These are phyloP conservation scores for Galleria mellonella DNA, from an alignment of 1,140 invertebrate species.

Conservation along the genomic window DNA sequence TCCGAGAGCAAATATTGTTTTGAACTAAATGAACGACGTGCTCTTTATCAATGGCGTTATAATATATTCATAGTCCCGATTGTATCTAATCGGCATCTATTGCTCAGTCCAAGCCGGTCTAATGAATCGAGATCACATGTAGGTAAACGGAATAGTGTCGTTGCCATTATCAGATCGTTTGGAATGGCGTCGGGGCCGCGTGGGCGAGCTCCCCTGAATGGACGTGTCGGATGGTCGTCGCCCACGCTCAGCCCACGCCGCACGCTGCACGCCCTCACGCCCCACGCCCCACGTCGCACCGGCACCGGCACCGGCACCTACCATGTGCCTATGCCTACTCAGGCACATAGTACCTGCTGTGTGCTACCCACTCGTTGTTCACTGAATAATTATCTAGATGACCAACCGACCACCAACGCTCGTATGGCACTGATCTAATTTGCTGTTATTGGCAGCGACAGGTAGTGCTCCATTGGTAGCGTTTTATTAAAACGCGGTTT, in stretches of 20 bases:
- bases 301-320: conserved; percentile 7
- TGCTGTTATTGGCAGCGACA: not conserved
- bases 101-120: conserved; percentile 5
- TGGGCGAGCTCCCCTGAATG: conserved; percentile 52
- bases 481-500: too few relatives aligned
- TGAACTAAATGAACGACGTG: not conserved
- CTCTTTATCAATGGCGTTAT: too few relatives aligned
- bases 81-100: not conserved
- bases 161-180: conserved; percentile 45
- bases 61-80: not conserved
- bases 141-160: conserved; percentile 25
- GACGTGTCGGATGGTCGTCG: conserved; percentile 27
- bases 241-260: conserved; percentile 32
- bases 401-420: conserved; percentile 22
- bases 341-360: conserved; percentile 1
- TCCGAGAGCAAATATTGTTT: conserved; percentile 13
- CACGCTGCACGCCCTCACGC: not conserved
- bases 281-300: too few relatives aligned
- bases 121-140: conserved; percentile 17
- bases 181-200: conserved; percentile 29
- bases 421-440: conserved; percentile 24
- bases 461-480: too few relatives aligned
- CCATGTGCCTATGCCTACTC: conserved; percentile 14
- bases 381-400: conserved; percentile 29
- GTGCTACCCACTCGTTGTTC: conserved; percentile 9